These are phyloP conservation scores for Lepilemur ruficaudatus DNA, from an alignment of 2,797 vertebrate genomes.

Conservation along the genomic window DNA sequence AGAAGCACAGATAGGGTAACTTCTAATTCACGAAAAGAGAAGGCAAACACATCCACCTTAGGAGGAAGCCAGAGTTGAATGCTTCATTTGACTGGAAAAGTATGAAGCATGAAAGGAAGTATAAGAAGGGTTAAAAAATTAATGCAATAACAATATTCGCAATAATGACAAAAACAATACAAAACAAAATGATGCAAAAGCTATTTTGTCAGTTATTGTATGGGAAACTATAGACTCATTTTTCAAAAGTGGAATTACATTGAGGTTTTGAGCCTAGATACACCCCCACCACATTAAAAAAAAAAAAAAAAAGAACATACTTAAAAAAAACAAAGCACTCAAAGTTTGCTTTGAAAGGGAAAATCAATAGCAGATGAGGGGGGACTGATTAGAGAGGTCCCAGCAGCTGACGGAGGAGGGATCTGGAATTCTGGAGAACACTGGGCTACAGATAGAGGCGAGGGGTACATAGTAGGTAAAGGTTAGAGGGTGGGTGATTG, in stretches of 20 bases:
- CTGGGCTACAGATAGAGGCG: background rate
- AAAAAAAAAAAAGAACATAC: background rate
- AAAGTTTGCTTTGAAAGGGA: background rate
- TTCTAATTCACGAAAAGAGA: background rate
- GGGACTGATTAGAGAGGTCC: background rate
- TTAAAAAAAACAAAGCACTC: background rate
- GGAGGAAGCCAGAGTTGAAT: background rate
- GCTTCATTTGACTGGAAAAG: background rate
- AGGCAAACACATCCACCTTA: background rate
- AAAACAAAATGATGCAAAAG: background rate
- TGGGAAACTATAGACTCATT: background rate
- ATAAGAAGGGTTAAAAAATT: background rate
- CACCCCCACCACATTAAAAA: background rate
- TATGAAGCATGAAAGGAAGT: background rate
- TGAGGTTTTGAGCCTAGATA: background rate
- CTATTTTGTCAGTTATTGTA: background rate
- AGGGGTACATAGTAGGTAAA: too few relatives aligned
- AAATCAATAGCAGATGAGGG: background rate
- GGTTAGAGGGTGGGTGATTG: background rate
- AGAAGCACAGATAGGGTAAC: background rate
- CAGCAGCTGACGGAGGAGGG: too few relatives aligned
- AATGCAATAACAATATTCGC: background rate
- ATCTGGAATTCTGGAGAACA: background rate
- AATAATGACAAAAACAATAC: background rate
- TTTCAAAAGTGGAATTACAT: background rate